Conservation (phyloP, 2,888 invertebrate species). For the Eupsilia transversa region DNA sequence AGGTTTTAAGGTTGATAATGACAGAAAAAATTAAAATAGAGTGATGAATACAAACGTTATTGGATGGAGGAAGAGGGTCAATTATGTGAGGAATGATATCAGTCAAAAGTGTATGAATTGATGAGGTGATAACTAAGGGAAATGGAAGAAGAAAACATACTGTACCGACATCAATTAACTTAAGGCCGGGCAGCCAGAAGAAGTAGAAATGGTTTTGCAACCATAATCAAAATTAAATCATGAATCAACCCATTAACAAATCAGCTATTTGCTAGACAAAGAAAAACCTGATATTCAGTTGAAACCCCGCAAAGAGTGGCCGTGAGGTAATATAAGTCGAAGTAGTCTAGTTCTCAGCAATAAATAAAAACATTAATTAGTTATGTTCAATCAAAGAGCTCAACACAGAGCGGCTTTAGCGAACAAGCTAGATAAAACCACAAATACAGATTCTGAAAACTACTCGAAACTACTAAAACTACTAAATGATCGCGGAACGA, state of each 20-base stretch:
- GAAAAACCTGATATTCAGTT: background rate
- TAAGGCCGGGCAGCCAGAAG: background rate
- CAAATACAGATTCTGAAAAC: conserved; percentile 20
- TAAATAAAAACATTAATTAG: conserved; percentile 15
- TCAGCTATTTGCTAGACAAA: background rate
- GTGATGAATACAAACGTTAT: background rate
- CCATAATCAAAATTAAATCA: background rate
- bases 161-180: background rate
- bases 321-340: background rate
- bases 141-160: too few species aligned
- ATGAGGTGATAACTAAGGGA: background rate
- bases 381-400: conserved; percentile 4
- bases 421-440: background rate
- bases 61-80: background rate
- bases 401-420: background rate
- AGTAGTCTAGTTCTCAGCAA: background rate
- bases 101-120: too few species aligned
- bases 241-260: background rate
- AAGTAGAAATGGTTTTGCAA: background rate
- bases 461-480: too few species aligned
- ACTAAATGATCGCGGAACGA: background rate
- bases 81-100: background rate
- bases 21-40: background rate
- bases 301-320: background rate
- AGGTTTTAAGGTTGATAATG: background rate